Evolutionary conservation across 2,888 invertebrate genomes (phyloP).

Genomic region (Leuctra nigra): DNA sequence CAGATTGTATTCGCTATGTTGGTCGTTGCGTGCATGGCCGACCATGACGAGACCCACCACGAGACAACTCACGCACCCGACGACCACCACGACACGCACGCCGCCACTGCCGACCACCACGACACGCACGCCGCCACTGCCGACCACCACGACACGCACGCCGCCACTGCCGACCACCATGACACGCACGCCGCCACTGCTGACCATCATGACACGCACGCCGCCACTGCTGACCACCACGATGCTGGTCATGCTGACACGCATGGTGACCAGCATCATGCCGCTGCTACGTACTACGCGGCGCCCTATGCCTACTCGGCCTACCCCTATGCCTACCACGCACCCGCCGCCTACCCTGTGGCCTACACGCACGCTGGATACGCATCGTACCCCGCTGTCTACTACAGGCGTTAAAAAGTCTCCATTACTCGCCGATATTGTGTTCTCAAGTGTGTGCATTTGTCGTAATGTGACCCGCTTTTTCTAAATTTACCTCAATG

Average conservation of each 20-base stretch:
- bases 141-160: too few species aligned
- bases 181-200: too few species aligned
- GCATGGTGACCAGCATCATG: neutral
- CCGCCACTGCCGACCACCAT: too few species aligned
- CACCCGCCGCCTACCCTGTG: neutral
- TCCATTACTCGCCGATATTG: too few species aligned
- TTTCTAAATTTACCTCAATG: too few species aligned
- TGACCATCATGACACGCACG: too few species aligned
- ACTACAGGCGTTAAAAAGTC: neutral
- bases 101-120: neutral
- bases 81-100: neutral
- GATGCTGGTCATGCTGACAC: neutral
- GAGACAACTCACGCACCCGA: neutral
- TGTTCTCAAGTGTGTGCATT: too few species aligned
- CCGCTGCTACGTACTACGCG: constrained; percentile 1
- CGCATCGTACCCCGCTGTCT: constrained; percentile 2
- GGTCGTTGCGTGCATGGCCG: neutral
- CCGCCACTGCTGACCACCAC: neutral
- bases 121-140: neutral
- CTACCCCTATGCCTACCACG: neutral
- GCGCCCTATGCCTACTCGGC: constrained; percentile 1
- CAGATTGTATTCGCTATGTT: constrained; percentile 2
- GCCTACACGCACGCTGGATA: neutral
- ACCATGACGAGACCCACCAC: neutral
- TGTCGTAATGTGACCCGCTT: too few species aligned